Conservation (phyloP, 2,113 vertebrate genomes). For the Misgurnus mizolepis region DNA sequence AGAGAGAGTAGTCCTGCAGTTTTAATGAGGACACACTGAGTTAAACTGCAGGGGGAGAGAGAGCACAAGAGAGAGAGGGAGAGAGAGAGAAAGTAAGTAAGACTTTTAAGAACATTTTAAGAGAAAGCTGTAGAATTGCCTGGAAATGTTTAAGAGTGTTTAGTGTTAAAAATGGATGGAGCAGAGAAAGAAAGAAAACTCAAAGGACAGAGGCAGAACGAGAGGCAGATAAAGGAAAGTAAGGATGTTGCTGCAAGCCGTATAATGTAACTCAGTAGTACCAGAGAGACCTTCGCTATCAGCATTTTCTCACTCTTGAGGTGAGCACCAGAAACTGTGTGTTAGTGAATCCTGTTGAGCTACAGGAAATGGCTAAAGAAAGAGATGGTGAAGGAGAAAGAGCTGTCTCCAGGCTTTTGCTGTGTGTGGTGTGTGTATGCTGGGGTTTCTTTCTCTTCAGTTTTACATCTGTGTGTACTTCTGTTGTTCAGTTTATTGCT, state of each 20-base stretch:
- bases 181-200: neutral
- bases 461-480: neutral
- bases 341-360: conserved; percentile 28
- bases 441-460: conserved; percentile 13
- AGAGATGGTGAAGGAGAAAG: neutral
- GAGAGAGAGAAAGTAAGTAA: conserved; percentile 10
- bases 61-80: neutral
- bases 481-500: conserved; percentile 8
- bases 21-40: conserved; percentile 41
- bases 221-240: conserved; percentile 32
- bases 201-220: conserved; percentile 7
- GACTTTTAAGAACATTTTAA: conserved; percentile 27
- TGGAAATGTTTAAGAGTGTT: conserved; percentile 28
- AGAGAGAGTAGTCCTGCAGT: conserved; percentile 35
- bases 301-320: conserved; percentile 42
- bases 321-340: conserved; percentile 35
- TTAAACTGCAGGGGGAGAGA: conserved; percentile 36
- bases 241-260: conserved; percentile 44
- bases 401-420: neutral
- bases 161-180: conserved; percentile 21
- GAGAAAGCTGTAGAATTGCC: conserved; percentile 29
- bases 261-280: conserved; percentile 29
- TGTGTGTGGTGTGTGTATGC: conserved; percentile 18
- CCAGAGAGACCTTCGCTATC: conserved; percentile 39
- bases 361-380: conserved; percentile 29